Base-by-base conservation (phyloP, 2,888 invertebrate species). In the Homarus gammarus region DNA sequence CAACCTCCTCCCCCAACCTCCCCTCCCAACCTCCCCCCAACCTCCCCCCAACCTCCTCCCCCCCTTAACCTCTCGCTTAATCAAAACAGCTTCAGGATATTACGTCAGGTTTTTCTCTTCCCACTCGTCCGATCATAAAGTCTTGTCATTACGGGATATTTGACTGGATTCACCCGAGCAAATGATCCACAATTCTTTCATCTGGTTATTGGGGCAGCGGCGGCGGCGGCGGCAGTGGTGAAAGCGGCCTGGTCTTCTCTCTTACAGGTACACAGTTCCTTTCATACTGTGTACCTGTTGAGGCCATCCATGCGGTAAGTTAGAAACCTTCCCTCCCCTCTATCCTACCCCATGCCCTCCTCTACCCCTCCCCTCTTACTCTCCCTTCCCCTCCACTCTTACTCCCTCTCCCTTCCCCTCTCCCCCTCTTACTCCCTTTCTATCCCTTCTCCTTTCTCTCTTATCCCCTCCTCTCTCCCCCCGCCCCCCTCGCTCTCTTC, bases 21-120 rank as follows among this genome's bases (percentile, higher is more conserved):
- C n/a, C n/a, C n/a, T n/a, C n/a, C n/a, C n/a, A n/a, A n/a, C n/a
- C n/a, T n/a, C n/a, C n/a, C n/a, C n/a, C n/a, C n/a, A n/a, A n/a
- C n/a, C n/a, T n/a, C n/a, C n/a, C n/a, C n/a, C n/a, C n/a, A n/a
- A n/a, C n/a, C n/a, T n/a, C n/a, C n/a, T n/a, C n/a, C n/a, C n/a
- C n/a, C n/a, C n/a, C n/a, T n/a, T n/a, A n/a, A n/a, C n/a, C n/a
- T n/a, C 72, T 72, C 33, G 33, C 22, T 31, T 36, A 27, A 72
- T 33, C 72, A 36, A 36, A 72, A 75, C 22, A 72, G 77, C n/a
- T 77, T 77, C 40, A 27, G 49, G 44, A 73, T 73, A 22, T 56
- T 56, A 56, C 56, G 56, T 2, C 56, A 56, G 56, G 18, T 56
- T 56, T 22, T 56, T 22, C 22, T 1, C 56, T 12, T 49, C 44